phyloP scores from a whole-genome alignment of 2,113 vertebrate species.

The Campylomormyrus numenius region DNA sequence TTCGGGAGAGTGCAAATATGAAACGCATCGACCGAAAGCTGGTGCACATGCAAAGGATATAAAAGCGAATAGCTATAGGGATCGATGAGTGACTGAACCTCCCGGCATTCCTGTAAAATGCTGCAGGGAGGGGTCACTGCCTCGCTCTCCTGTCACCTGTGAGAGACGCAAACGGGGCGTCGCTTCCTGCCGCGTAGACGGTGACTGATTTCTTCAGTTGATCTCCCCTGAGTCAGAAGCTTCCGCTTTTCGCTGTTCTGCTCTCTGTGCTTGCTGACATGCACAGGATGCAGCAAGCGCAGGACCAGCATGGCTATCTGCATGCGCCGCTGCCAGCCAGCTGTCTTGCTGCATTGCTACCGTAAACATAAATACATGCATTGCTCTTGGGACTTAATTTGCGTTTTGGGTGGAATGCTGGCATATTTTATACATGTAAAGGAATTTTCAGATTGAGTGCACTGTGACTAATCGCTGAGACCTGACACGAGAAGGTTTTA shows the following conservation, averaged over 20 bases:
- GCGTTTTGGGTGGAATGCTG: background rate
- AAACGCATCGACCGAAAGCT: background rate
- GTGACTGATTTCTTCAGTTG: slow-evolving; percentile 9
- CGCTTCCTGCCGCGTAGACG: background rate
- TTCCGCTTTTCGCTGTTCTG: background rate
- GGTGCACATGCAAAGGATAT: background rate
- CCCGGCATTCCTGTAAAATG: background rate
- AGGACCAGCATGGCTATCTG: background rate
- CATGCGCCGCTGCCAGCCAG: background rate
- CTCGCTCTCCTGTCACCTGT: background rate
- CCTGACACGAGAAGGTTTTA: background rate
- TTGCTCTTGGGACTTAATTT: background rate
- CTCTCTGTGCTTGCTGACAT: background rate
- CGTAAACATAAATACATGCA: background rate
- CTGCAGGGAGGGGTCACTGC: background rate
- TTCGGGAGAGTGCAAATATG: background rate
- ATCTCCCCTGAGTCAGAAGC: slow-evolving; percentile 6
- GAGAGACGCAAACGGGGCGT: background rate
- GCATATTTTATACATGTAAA: background rate
- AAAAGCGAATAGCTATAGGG: background rate
- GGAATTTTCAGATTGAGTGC: background rate
- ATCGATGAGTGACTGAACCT: background rate
- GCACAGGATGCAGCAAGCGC: background rate
- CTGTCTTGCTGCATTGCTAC: background rate
- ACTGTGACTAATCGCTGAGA: background rate